A percentile compares a stretch with the other conserved stretches of the same genome.
These are phyloP conservation scores for Epinephelus awoara DNA, from an alignment of 2,797 vertebrate species.

Conservation along the genomic window DNA sequence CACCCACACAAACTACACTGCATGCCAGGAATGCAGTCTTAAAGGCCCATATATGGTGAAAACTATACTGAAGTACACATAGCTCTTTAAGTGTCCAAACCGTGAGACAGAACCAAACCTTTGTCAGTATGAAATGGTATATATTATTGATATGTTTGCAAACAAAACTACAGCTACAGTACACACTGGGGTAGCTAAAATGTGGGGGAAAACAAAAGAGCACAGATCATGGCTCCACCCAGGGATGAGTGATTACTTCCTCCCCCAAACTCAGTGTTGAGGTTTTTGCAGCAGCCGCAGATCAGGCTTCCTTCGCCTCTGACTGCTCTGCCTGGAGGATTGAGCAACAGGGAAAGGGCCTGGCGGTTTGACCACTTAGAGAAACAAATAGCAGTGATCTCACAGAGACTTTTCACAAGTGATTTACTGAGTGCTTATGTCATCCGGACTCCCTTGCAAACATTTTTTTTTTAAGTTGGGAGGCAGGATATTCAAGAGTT, in stretches of 20 bases:
- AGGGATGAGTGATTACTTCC: conserved; percentile 74
- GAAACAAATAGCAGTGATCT: conserved; percentile 47
- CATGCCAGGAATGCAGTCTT: conserved; percentile 41
- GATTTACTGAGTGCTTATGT: conserved; percentile 41
- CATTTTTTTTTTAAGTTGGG: conserved; percentile 28
- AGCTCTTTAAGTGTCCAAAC: not conserved
- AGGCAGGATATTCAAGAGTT: conserved; percentile 56
- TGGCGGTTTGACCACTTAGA: conserved; percentile 47
- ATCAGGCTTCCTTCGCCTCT: conserved; percentile 45
- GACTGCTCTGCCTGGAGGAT: conserved; percentile 46
- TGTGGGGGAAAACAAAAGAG: conserved; percentile 38
- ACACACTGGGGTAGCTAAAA: not conserved
- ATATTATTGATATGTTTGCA: not conserved
- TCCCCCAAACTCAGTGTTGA: conserved; percentile 46
- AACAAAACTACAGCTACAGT: conserved; percentile 13
- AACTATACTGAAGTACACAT: not conserved
- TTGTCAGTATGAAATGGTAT: conserved; percentile 1
- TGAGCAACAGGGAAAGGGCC: conserved; percentile 65
- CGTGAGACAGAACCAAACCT: not conserved
- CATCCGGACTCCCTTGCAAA: conserved; percentile 37
- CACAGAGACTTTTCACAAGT: conserved; percentile 16
- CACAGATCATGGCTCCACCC: conserved; percentile 63
- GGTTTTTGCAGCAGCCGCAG: conserved; percentile 54
- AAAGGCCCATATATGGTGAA: conserved; percentile 51
- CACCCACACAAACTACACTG: conserved; percentile 31